Evolutionary conservation across 2,888 invertebrate species (phyloP).

Genomic region (Drosophila setosimentum): DNA sequence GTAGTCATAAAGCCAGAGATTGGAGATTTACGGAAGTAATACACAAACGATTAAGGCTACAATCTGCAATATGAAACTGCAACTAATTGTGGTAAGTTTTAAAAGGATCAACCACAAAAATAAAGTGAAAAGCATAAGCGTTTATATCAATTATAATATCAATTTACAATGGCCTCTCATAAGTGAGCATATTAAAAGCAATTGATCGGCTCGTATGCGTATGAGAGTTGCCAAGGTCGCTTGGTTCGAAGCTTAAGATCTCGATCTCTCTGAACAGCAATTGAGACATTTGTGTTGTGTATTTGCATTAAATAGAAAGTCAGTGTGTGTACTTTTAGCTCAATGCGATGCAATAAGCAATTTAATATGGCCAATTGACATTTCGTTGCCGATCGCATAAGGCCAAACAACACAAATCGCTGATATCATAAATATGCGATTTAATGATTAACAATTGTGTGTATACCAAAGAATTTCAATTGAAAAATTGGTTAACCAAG

Average conservation of each 20-base stretch:
- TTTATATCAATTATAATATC: background rate
- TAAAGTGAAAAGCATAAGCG: slow-evolving; percentile 2
- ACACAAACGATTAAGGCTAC: slow-evolving; percentile 20
- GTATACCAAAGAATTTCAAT: slow-evolving; percentile 63
- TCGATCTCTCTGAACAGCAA: slow-evolving; percentile 25
- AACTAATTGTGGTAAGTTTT: slow-evolving; percentile 74
- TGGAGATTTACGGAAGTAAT: slow-evolving; percentile 58
- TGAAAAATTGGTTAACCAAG: slow-evolving; percentile 67
- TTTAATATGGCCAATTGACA: slow-evolving; percentile 67
- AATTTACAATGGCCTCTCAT: slow-evolving; percentile 18
- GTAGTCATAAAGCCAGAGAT: slow-evolving; percentile 23
- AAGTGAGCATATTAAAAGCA: slow-evolving; percentile 27
- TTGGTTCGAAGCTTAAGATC: slow-evolving; percentile 59
- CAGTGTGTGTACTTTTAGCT: slow-evolving; percentile 41
- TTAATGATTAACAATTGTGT: slow-evolving; percentile 66
- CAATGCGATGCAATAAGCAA: slow-evolving; percentile 65
- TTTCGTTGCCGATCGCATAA: slow-evolving; percentile 48
- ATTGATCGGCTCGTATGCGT: slow-evolving; percentile 21
- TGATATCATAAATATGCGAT: slow-evolving; percentile 62
- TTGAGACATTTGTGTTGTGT: slow-evolving; percentile 42
- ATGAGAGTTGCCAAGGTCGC: slow-evolving; percentile 61
- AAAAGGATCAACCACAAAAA: slow-evolving; percentile 30
- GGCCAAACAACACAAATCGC: slow-evolving; percentile 25
- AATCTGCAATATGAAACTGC: slow-evolving; percentile 61
- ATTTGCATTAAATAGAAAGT: slow-evolving; percentile 77